A percentile compares a stretch with the other conserved stretches of the same genome.
These are phyloP conservation scores for Terebella lapidaria DNA, from an alignment of 2,888 invertebrate species.

Conservation along the genomic window DNA sequence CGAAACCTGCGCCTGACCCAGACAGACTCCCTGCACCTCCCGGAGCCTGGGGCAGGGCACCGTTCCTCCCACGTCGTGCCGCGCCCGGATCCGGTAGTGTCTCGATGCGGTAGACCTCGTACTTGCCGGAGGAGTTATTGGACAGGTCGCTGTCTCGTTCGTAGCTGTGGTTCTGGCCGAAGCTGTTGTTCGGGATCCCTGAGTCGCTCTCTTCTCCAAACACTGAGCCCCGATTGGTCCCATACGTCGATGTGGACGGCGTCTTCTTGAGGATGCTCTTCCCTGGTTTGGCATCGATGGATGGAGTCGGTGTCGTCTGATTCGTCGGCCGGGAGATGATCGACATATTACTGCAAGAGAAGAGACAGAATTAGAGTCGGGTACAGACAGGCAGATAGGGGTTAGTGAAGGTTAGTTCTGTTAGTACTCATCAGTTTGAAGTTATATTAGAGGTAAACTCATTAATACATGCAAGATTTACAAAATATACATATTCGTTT, in stretches of 20 bases:
- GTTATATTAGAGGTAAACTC: too few relatives aligned
- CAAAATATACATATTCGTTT: too few relatives aligned
- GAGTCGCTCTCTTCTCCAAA: constrained; percentile 12
- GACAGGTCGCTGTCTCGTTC: constrained; percentile 10
- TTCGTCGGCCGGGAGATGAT: neutral
- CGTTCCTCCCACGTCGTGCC: neutral
- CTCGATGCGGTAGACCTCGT: constrained; percentile 9
- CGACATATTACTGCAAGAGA: neutral
- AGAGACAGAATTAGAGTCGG: neutral
- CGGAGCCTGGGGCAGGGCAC: neutral
- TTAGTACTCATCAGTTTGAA: too few relatives aligned
- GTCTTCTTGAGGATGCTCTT: constrained; percentile 21
- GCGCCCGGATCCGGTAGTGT: constrained; percentile 7
- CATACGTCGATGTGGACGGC: constrained; percentile 14
- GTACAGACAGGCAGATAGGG: neutral
- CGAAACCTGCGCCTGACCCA: too few relatives aligned
- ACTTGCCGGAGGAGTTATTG: constrained; percentile 5
- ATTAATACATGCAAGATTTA: too few relatives aligned
- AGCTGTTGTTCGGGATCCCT: constrained; percentile 8
- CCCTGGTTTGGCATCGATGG: constrained; percentile 14
- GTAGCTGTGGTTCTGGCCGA: constrained; percentile 10
- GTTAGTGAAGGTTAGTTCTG: too few relatives aligned
- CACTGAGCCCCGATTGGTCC: constrained; percentile 8
- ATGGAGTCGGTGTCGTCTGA: constrained; percentile 11
- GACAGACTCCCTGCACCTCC: too few relatives aligned